phyloP scores from a whole-genome alignment of 1,140 invertebrate species.

The Psix sp. region DNA sequence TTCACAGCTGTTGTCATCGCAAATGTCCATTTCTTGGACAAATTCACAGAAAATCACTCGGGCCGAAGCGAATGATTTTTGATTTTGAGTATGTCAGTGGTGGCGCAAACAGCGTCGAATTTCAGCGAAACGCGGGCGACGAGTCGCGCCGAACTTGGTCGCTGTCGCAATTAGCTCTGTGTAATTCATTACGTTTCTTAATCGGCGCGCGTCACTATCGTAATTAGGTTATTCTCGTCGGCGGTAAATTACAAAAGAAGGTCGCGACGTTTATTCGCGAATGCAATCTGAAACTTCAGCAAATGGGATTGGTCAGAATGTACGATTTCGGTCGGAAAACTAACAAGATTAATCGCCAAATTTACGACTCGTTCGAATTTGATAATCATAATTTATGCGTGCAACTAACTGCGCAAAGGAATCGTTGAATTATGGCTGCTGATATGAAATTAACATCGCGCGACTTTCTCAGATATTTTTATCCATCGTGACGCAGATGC shows the following conservation, averaged over 20 bases:
- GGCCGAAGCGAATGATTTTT: too few relatives aligned
- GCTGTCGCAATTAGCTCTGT: slow-evolving; percentile 47
- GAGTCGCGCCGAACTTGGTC: slow-evolving; percentile 51
- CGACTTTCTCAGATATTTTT: slow-evolving; percentile 7
- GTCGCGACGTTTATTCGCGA: slow-evolving; percentile 51
- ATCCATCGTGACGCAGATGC: slow-evolving; percentile 32
- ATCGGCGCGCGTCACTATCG: slow-evolving; percentile 51
- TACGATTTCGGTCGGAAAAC: slow-evolving; percentile 7
- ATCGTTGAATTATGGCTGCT: neutral
- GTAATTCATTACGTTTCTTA: slow-evolving; percentile 61
- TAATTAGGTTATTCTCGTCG: slow-evolving; percentile 60
- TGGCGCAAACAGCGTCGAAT: slow-evolving; percentile 7
- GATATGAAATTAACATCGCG: slow-evolving; percentile 6
- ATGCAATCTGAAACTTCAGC: slow-evolving; percentile 22
- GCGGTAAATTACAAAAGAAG: slow-evolving; percentile 59
- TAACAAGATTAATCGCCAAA: slow-evolving; percentile 13
- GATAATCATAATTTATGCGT: slow-evolving; percentile 41
- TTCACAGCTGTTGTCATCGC: too few relatives aligned
- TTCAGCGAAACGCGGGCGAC: slow-evolving; percentile 25
- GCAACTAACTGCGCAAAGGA: slow-evolving; percentile 1
- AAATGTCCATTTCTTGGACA: too few relatives aligned
- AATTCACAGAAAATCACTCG: too few relatives aligned
- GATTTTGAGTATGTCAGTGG: too few relatives aligned
- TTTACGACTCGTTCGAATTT: slow-evolving; percentile 49
- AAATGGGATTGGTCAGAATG: slow-evolving; percentile 16